A percentile compares a stretch with the other conserved stretches of the same genome.
Conservation (phyloP, 2,113 vertebrate species). For the Monopterus albus region DNA sequence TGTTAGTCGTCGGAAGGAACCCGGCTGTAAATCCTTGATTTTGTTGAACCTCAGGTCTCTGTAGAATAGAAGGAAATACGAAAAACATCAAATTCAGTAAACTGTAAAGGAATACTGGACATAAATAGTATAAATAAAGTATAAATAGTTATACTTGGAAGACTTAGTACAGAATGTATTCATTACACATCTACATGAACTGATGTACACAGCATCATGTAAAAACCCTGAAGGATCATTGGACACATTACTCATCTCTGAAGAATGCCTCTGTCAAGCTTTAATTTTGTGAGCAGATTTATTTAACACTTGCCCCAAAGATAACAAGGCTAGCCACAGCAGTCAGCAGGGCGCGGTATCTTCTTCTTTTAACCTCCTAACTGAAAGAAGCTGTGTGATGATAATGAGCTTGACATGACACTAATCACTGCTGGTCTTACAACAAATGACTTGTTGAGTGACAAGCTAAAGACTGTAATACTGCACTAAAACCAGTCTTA, state of each 20-base stretch:
- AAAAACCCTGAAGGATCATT: conserved; percentile 33
- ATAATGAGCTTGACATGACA: conserved; percentile 24
- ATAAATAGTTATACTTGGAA: not conserved
- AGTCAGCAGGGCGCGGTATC: conserved; percentile 9
- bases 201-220: not conserved
- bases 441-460: conserved; percentile 5
- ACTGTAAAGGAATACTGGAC: not conserved
- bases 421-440: conserved; percentile 36
- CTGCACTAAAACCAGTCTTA: conserved; percentile 14
- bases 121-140: no score
- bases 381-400: conserved; percentile 24
- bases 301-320: conserved; percentile 52
- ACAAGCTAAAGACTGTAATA: conserved; percentile 11
- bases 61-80: conserved; percentile 50
- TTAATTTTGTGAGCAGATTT: conserved; percentile 44
- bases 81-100: not conserved
- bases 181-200: conserved; percentile 14
- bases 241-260: conserved; percentile 50
- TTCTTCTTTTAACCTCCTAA: not conserved
- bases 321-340: conserved; percentile 6
- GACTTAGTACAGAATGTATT: not conserved
- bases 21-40: conserved; percentile 94
- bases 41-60: conserved; percentile 98
- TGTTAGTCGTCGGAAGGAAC: conserved; percentile 90
- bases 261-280: conserved; percentile 52